Evolutionary conservation across 2,888 invertebrate species (phyloP).

Genomic region (Leptura quadrifasciata): DNA sequence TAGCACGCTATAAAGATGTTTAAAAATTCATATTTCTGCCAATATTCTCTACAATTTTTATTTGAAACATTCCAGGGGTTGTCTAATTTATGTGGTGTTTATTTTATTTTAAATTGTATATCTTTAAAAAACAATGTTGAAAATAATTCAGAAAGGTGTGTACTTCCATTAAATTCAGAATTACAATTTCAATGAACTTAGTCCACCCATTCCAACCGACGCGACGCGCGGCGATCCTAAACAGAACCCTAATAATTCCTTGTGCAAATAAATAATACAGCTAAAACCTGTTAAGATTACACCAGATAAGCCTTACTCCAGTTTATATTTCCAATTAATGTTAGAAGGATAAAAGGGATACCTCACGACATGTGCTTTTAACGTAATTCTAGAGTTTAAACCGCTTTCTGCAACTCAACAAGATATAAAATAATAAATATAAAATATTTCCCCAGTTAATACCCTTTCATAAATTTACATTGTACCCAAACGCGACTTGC

Average conservation of each 20-base stretch:
- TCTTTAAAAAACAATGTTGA: no score
- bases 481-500: neutral
- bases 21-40: no score
- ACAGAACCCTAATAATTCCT: neutral
- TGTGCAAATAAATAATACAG: neutral
- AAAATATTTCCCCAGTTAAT: slow-evolving; percentile 15
- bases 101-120: no score
- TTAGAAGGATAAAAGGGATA: slow-evolving; percentile 8
- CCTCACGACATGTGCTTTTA: slow-evolving; percentile 13
- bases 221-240: no score
- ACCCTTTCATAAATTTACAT: slow-evolving; percentile 22
- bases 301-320: slow-evolving; percentile 7
- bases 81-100: no score
- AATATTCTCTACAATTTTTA: no score
- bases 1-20: no score
- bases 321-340: slow-evolving; percentile 10
- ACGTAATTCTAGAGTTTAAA: slow-evolving; percentile 17
- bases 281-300: slow-evolving; percentile 14
- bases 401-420: slow-evolving; percentile 17
- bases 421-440: slow-evolving; percentile 19
- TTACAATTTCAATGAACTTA: no score
- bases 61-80: no score
- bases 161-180: no score
- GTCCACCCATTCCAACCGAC: no score
- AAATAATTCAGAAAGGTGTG: neutral